A percentile compares a stretch with the other conserved stretches of the same genome.
These are phyloP conservation scores for Diarsia rubi DNA, from an alignment of 2,888 invertebrate species.

Conservation along the genomic window DNA sequence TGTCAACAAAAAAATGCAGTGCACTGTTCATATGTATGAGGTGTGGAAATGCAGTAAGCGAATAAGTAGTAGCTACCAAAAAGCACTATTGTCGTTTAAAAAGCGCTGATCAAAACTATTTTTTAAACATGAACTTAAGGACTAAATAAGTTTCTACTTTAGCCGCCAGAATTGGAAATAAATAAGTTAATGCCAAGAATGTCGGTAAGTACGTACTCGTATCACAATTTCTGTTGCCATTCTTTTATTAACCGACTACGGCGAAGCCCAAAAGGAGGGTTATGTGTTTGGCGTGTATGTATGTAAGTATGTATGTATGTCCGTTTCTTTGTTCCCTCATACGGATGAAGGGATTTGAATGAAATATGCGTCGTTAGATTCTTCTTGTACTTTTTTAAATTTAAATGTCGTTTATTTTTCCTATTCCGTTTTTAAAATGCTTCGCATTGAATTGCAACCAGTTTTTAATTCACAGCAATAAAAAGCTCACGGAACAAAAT, in stretches of 20 bases:
- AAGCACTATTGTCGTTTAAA: neutral
- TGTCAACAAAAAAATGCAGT: too few species aligned
- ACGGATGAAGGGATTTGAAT: too few species aligned
- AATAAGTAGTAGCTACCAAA: neutral
- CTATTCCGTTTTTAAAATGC: constrained; percentile 11
- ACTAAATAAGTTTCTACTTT: neutral
- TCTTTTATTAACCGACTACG: too few species aligned
- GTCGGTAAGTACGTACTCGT: constrained; percentile 5
- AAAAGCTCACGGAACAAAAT: constrained; percentile 30
- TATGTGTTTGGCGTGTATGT: too few species aligned
- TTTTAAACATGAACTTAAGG: neutral
- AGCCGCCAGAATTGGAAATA: neutral
- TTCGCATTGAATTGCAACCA: constrained; percentile 26
- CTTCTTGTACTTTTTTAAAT: too few species aligned
- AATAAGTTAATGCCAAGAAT: constrained; percentile 2
- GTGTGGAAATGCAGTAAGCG: too few species aligned
- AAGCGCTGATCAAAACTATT: neutral
- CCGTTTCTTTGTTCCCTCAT: too few species aligned
- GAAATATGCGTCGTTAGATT: too few species aligned
- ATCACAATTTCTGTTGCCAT: constrained; percentile 6
- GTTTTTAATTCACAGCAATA: constrained; percentile 33
- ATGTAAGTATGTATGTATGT: too few species aligned
- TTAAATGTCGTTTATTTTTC: constrained; percentile 5
- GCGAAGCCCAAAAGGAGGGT: too few species aligned
- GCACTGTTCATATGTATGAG: neutral